Evolutionary conservation across 1,140 invertebrate species (phyloP), one percentile per base, ranked within the genome.

Genomic region (Zaprionus africanus): DNA sequence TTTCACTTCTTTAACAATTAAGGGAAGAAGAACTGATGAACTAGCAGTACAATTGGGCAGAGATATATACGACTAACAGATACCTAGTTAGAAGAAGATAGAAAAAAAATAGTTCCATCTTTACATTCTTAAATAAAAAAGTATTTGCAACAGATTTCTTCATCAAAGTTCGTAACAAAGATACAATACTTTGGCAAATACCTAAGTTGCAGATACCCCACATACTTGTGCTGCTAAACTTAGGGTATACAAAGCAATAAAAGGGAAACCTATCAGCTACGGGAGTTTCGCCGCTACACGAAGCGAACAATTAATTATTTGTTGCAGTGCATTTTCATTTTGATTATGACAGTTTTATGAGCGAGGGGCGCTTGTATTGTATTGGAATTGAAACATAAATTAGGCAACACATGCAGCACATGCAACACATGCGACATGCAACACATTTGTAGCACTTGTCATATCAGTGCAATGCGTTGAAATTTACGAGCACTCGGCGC

Each of bases 261-360:
- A 26, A 24, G 15, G 22, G 22, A 26, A 19, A 24, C 15, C 24
- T 12, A 5, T 65, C 34, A 46, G 49, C 53, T 49, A 61, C 53
- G 6, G 24, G 9, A 54, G 60, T 65, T 46, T 17, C 71, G 46
- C 58, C 24, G 17, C 46, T n/a, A n/a, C n/a, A n/a, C n/a, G 11
- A 38, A n/a, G 17, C 6, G 43, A 26, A 67, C 69, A 83, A 87
- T 88, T 87, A 87, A 87, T 87, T 83, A 83, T 81, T 84, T 84
- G 75, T 81, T 74, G 74, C 58, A 81, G 19, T 87, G 81, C 84
- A 60, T 81, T 87, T 87, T 81, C 81, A 88, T 87, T 83, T 76
- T 68, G 76, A 84, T 88, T 84, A 90, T 87, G 85, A 84, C 81
- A 81, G 81, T 87, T 87, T 87, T 88, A 87, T 87, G 78, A 69